Conservation (phyloP, 2,888 invertebrate species). For the Acrobasis consociella region DNA sequence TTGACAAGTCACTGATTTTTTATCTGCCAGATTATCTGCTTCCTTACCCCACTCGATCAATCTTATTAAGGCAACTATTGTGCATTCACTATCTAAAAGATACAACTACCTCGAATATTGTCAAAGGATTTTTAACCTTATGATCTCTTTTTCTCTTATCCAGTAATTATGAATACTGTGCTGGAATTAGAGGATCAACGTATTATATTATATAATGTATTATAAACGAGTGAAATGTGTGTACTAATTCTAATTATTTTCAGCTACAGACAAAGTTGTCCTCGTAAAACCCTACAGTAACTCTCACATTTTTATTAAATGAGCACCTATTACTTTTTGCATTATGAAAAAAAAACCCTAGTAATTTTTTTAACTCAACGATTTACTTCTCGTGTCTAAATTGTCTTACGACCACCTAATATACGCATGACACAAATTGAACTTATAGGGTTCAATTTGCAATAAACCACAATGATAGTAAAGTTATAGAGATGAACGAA, state of each 20-base stretch:
- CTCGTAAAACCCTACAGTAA: too few relatives aligned
- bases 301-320: too few relatives aligned
- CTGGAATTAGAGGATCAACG: too few relatives aligned
- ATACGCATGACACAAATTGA: background rate
- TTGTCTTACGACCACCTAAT: too few relatives aligned
- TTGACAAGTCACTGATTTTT: conserved; percentile 82
- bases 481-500: conserved; percentile 59
- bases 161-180: background rate
- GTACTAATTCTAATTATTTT: too few relatives aligned
- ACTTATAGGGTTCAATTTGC: conserved; percentile 28
- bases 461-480: conserved; percentile 44
- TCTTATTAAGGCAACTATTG: conserved; percentile 75
- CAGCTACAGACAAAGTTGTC: too few relatives aligned
- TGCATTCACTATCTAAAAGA: conserved; percentile 40
- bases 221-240: too few relatives aligned
- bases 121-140: conserved; percentile 38
- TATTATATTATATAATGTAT: too few relatives aligned
- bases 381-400: too few relatives aligned
- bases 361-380: too few relatives aligned
- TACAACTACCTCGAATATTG: conserved; percentile 28
- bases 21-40: conserved; percentile 77
- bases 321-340: too few relatives aligned
- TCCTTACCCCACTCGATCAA: conserved; percentile 82
- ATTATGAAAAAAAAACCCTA: too few relatives aligned
- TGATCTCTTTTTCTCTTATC: rapidly evolving